A percentile compares a stretch with the other conserved stretches of the same genome.
Conservation (phyloP, 2,888 invertebrate species). For the Spodoptera picta region DNA sequence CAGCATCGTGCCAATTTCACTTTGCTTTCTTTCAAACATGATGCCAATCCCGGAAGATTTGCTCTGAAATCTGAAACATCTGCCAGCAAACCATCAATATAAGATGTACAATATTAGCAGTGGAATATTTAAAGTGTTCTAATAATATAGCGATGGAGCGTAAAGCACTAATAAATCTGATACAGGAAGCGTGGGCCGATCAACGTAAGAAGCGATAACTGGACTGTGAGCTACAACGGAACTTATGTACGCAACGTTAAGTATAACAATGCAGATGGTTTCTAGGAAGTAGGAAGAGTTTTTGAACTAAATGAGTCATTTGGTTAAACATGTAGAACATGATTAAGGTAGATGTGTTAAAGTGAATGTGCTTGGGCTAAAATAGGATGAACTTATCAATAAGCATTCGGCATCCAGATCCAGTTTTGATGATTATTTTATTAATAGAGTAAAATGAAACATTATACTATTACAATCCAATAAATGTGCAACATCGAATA, state of each 20-base stretch:
- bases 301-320: slow-evolving; percentile 28
- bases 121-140: slow-evolving; percentile 54
- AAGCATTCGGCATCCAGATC: neutral
- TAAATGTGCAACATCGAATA: neutral
- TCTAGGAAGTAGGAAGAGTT: slow-evolving; percentile 31
- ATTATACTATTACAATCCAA: too few species aligned
- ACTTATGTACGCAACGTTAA: slow-evolving; percentile 39
- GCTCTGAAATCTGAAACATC: slow-evolving; percentile 13
- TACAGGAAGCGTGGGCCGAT: slow-evolving; percentile 53
- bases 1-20: neutral
- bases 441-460: too few species aligned
- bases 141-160: slow-evolving; percentile 51
- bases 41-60: slow-evolving; percentile 19
- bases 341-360: neutral
- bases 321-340: slow-evolving; percentile 2
- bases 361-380: neutral
- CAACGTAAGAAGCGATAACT: slow-evolving; percentile 45
- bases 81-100: slow-evolving; percentile 35
- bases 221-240: slow-evolving; percentile 44
- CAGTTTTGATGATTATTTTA: too few species aligned
- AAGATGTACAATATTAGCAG: slow-evolving; percentile 42
- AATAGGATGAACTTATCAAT: neutral
- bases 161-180: slow-evolving; percentile 53
- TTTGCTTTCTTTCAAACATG: neutral
- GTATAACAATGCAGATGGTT: slow-evolving; percentile 34